Evolutionary conservation across 2,888 invertebrate species (phyloP), one percentile per base, ranked within the genome.

Genomic region (Drosophila birchii): DNA sequence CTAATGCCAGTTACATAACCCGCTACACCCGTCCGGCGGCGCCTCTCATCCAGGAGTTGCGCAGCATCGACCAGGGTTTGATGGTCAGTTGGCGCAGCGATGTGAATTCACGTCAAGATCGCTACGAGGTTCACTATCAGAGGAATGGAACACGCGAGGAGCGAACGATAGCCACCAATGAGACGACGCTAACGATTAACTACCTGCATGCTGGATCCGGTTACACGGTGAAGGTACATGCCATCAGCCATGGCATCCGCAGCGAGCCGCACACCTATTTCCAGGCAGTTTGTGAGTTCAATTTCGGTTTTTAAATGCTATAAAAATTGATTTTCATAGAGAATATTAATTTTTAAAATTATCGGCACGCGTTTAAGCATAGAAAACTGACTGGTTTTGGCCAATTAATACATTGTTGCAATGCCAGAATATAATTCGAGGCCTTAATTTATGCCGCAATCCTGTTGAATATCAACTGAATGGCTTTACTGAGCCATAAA

Each of bases 51-150:
- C 96, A 96, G 92, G 96, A 96, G 82, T 92, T 96, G 16, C 94
- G 95, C 82, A 95, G 96, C 4, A 94, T 95, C 75, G 94, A 95
- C 38, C 94, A 94, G 80, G 95, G 95, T 26, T 93, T 98, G 81
- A 96, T 96, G 81, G 96, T 98, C 67, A 96, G 96, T 36, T 98
- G 98, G 98, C 97, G 97, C 93, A 96, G 97, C 71, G 98, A 98
- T 93, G 97, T 97, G 8, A 96, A 96, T 92, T 97, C 97, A 3
- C 94, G 95, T 56, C 98, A 98, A 93, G 97, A 97, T 89, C 95
- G 94, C 90, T 98, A 97, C 93, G 96, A 96, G 92, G 95, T 98
- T 57, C 95, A 96, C 64, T 96, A 96, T 92, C 95, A 95, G 14
- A 94, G 97, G 75, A 96, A 96, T 90, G 96, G 96, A 76, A 96